Conservation (phyloP, 2,888 invertebrate genomes). For the Idaea aversata region DNA sequence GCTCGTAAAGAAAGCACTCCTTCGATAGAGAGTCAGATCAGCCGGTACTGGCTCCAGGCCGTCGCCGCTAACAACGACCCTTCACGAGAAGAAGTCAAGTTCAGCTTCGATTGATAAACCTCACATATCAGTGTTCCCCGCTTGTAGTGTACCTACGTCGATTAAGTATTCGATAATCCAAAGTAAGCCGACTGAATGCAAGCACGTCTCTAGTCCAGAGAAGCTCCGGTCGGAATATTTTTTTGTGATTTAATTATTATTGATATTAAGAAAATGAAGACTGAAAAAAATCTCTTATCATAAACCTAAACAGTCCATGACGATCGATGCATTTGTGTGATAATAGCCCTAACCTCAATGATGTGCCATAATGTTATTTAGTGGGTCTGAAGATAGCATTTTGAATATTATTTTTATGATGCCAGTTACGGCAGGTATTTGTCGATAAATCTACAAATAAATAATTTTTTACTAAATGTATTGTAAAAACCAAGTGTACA, state of each 20-base stretch:
- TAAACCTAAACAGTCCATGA: conserved; percentile 44
- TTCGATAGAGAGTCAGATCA: conserved; percentile 89
- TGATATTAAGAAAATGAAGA: conserved; percentile 47
- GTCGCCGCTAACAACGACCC: conserved; percentile 80
- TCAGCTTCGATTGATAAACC: conserved; percentile 64
- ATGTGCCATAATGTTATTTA: conserved; percentile 45
- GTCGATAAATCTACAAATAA: conserved; percentile 19
- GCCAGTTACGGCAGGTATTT: background rate
- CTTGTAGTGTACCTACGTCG: conserved; percentile 10
- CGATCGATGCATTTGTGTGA: conserved; percentile 48
- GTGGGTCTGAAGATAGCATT: conserved; percentile 1
- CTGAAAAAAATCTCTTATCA: conserved; percentile 56
- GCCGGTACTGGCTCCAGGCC: conserved; percentile 83
- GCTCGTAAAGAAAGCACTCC: conserved; percentile 85
- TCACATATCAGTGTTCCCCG: conserved; percentile 15
- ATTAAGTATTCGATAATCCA: conserved; percentile 36
- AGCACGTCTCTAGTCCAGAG: conserved; percentile 7
- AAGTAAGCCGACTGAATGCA: conserved; percentile 24
- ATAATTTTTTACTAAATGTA: conserved; percentile 21
- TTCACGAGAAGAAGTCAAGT: conserved; percentile 75
- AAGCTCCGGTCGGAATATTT: conserved; percentile 13
- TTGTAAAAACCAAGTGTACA: conserved; percentile 30
- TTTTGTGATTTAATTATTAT: conserved; percentile 19
- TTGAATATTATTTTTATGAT: background rate
- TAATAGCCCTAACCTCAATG: conserved; percentile 42